These are phyloP conservation scores for Henricia sp. DNA, from an alignment of 53 echinoderm and acorn worm species.

Conservation along the genomic window DNA sequence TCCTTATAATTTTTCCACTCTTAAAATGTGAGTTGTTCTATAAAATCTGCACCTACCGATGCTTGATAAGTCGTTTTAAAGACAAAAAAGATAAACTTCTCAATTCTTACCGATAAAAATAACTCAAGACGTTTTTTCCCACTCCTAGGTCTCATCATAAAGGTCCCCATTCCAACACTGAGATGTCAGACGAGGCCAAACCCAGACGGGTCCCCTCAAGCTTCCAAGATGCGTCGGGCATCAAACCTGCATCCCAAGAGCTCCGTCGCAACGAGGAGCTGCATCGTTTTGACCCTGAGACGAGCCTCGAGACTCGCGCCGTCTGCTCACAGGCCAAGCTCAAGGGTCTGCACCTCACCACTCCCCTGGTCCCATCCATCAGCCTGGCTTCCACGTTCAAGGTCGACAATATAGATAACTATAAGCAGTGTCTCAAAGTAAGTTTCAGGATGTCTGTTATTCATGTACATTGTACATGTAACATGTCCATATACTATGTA, in stretches of 20 bases:
- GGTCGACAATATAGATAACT: constrained; percentile 69
- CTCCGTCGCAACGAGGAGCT: constrained; percentile 22
- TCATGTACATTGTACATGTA: not conserved
- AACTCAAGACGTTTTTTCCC: too few relatives aligned
- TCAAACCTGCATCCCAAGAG: not conserved
- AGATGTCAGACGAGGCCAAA: constrained; percentile 1
- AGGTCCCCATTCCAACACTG: not conserved
- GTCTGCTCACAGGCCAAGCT: constrained; percentile 76
- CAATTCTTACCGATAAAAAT: too few relatives aligned
- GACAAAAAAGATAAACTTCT: too few relatives aligned
- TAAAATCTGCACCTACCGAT: too few relatives aligned
- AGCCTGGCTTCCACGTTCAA: constrained; percentile 70
- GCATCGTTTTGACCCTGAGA: constrained; percentile 14
- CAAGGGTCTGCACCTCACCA: constrained; percentile 51
- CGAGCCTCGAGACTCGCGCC: constrained; percentile 70
- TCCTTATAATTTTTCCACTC: too few relatives aligned
- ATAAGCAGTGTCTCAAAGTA: constrained; percentile 58
- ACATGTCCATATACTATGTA: not conserved
- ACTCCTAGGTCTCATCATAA: too few relatives aligned
- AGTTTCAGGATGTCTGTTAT: not conserved
- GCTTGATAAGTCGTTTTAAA: too few relatives aligned
- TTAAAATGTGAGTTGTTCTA: too few relatives aligned
- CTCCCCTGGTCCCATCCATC: constrained; percentile 82
- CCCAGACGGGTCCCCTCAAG: constrained; percentile 31
- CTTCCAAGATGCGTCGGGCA: constrained; percentile 23